Percentiles rank a stretch among this genome's conserved stretches.
phyloP scores from a whole-genome alignment of 2,888 invertebrate species.

The Ochropleura plecta region DNA sequence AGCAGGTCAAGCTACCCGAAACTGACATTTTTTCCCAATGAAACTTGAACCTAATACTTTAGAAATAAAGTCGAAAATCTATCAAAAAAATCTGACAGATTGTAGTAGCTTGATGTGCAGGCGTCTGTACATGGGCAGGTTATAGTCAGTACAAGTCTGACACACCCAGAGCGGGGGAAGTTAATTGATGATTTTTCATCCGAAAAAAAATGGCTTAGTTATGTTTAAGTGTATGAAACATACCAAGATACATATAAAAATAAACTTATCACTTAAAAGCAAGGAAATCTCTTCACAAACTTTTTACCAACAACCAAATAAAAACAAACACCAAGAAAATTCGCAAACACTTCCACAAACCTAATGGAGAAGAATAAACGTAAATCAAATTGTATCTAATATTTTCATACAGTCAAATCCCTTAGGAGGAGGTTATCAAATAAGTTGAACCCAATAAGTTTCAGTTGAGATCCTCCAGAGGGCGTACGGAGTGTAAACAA shows the following conservation, averaged over 20 bases:
- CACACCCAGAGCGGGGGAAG: too few relatives aligned
- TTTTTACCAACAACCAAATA: background rate
- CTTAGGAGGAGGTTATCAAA: conserved; percentile 76
- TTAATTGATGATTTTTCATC: too few relatives aligned
- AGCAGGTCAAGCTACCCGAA: too few relatives aligned
- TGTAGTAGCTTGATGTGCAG: too few relatives aligned
- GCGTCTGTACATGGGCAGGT: too few relatives aligned
- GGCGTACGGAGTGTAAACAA: conserved; percentile 63
- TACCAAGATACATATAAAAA: background rate
- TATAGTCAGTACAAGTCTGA: too few relatives aligned
- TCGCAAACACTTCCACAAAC: conserved; percentile 19
- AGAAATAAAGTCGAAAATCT: too few relatives aligned
- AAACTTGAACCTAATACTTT: too few relatives aligned
- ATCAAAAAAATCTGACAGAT: too few relatives aligned
- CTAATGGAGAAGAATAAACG: conserved; percentile 50
- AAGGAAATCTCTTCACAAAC: background rate
- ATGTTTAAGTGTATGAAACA: too few relatives aligned
- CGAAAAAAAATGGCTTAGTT: too few relatives aligned
- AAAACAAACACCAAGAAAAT: conserved; percentile 5
- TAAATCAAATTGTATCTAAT: conserved; percentile 64
- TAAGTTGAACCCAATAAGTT: conserved; percentile 85
- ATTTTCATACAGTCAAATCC: conserved; percentile 62
- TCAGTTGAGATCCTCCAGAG: conserved; percentile 71
- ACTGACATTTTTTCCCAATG: too few relatives aligned
- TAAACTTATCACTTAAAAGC: background rate